Base-by-base conservation (phyloP, 2,888 invertebrate species). In the Erebia epiphron region DNA sequence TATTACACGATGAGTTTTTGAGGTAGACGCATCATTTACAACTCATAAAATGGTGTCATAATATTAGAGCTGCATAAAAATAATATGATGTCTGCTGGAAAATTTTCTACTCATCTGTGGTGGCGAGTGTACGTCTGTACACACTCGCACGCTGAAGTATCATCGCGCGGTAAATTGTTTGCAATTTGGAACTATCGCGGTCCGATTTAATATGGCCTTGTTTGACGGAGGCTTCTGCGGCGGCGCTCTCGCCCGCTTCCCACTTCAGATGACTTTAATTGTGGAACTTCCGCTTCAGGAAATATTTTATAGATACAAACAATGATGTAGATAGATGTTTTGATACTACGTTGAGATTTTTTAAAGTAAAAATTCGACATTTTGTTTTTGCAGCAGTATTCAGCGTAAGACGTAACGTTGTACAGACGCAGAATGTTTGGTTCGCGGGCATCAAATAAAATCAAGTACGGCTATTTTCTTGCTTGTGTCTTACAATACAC, bases 81-180 rank as follows among this genome's bases (percentile, higher is more conserved):
- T 35, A 60, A n/a, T n/a, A n/a, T n/a, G n/a, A n/a, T 4, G 35
- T 35, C 7, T 7, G 7, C 7, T 35, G 35, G 7, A 35, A 7
- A 35, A 35, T 7, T 35, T 5, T 35, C 0, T 35, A 7, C 35
- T 7, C 2, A 16, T 4, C 11, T 16, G 18, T 14, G 62, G 14
- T 13, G 49, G 21, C 49, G 62, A 46, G 13, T 62, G 62, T 62
- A 62, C 62, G 61, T 21, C 69, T 43, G 58, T 65, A 18, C 16
- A 58, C 69, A 50, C 69, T 35, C 66, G 46, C 11, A 64, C 43
- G 18, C 41, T 69, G 72, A 68, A 69, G 71, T 70, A 74, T 63
- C 70, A 74, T 67, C 71, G 58, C 64, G 74, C 60, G 71, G 73
- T 69, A 75, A 75, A 77, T 74, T 75, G 75, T 76, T 75, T 74